A percentile compares a stretch with the other conserved stretches of the same genome.
These are phyloP conservation scores for Uropsilus gracilis DNA, from an alignment of 2,113 vertebrate species.

Conservation along the genomic window DNA sequence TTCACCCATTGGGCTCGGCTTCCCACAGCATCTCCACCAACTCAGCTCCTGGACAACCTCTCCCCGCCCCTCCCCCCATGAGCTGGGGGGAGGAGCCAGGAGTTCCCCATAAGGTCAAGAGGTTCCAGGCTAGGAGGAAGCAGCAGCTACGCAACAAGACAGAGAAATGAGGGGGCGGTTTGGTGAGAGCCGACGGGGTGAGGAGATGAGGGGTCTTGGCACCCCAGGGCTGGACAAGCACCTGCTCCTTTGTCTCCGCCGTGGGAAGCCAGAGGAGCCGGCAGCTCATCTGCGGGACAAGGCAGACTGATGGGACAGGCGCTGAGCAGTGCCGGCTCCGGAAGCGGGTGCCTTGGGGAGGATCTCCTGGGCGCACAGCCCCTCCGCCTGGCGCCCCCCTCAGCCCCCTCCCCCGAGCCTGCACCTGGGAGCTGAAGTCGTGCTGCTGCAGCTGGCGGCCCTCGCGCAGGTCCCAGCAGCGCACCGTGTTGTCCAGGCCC, in stretches of 20 bases:
- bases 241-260: not conserved
- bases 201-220: not conserved
- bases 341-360: not conserved
- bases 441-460: slow-evolving; percentile 89
- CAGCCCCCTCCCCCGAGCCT: not conserved
- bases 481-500: slow-evolving; percentile 87
- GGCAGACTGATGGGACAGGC: not conserved
- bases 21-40: too few species aligned
- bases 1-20: too few species aligned
- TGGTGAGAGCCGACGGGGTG: not conserved
- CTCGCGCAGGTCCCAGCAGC: slow-evolving; percentile 89
- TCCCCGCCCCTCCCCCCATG: slow-evolving; percentile 87
- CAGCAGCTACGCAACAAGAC: not conserved
- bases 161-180: too few species aligned
- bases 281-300: not conserved
- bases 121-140: not conserved
- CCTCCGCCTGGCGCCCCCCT: too few species aligned
- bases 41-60: too few species aligned
- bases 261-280: not conserved
- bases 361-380: too few species aligned
- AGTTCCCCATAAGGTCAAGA: not conserved
- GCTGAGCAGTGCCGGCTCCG: rapidly evolving
- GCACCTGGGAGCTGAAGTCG: slow-evolving; percentile 87
- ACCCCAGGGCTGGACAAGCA: not conserved
- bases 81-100: slow-evolving; percentile 8